phyloP scores from a whole-genome alignment of 2,113 vertebrate genomes.

The Nibea coibor region DNA sequence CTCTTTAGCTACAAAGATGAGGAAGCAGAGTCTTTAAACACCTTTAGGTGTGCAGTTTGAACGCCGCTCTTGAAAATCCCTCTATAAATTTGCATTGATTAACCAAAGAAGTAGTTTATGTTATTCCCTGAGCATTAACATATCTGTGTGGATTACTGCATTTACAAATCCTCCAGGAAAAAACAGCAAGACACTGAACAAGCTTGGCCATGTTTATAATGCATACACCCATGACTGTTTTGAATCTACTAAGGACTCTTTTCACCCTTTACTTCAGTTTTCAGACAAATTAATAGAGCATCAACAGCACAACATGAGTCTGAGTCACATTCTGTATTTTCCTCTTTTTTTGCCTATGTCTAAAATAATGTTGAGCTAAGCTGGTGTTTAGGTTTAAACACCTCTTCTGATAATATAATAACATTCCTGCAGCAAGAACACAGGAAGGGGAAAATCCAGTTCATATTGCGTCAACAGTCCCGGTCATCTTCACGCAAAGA shows the following conservation, averaged over 20 bases:
- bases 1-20: conserved; percentile 12
- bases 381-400: neutral
- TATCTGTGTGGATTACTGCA: neutral
- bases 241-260: neutral
- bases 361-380: conserved; percentile 31
- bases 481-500: neutral
- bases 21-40: neutral
- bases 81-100: conserved; percentile 8
- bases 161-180: conserved; percentile 2
- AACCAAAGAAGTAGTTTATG: neutral
- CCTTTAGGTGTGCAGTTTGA: conserved; percentile 14
- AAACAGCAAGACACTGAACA: neutral
- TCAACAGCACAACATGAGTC: conserved; percentile 8
- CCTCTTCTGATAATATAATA: no score
- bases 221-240: neutral
- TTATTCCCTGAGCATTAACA: neutral
- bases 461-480: conserved; percentile 35
- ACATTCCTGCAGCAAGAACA: conserved; percentile 11
- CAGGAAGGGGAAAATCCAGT: conserved; percentile 3
- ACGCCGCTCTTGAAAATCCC: neutral
- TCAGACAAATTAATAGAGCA: neutral
- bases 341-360: neutral
- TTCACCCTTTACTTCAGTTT: conserved; percentile 10
- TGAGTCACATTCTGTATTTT: conserved; percentile 34
- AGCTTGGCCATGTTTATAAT: neutral